phyloP scores from a whole-genome alignment of 2,113 vertebrate genomes.

The Tor tambroides region DNA sequence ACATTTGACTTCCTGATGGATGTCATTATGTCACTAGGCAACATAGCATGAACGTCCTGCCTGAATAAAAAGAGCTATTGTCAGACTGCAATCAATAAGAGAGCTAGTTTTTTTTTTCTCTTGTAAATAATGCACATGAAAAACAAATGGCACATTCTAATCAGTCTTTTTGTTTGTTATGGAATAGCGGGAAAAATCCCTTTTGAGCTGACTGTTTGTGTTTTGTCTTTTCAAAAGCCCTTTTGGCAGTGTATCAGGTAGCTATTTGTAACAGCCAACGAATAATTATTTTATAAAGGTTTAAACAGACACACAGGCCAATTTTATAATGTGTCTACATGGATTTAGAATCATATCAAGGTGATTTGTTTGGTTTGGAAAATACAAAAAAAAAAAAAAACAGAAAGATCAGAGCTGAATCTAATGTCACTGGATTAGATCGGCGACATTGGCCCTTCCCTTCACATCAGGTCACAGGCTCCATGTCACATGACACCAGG shows the following conservation, averaged over 20 bases:
- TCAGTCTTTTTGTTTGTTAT: slow-evolving; percentile 42
- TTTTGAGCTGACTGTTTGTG: slow-evolving; percentile 17
- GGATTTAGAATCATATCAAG: background rate
- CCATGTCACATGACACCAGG: slow-evolving; percentile 61
- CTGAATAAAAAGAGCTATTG: slow-evolving; percentile 76
- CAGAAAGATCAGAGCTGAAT: background rate
- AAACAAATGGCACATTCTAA: slow-evolving; percentile 59
- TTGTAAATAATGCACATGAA: slow-evolving; percentile 41
- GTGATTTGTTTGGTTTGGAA: background rate
- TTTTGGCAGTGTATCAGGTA: slow-evolving; percentile 11
- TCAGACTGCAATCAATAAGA: slow-evolving; percentile 29
- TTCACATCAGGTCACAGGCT: slow-evolving; percentile 43
- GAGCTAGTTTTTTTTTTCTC: slow-evolving; percentile 12
- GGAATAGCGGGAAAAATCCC: slow-evolving; percentile 38
- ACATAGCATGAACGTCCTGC: slow-evolving; percentile 73
- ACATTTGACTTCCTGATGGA: slow-evolving; percentile 77
- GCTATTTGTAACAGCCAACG: background rate
- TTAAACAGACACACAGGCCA: background rate
- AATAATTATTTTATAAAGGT: slow-evolving; percentile 16
- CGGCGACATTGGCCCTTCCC: slow-evolving; percentile 23
- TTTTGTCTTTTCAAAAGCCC: slow-evolving; percentile 4
- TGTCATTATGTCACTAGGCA: slow-evolving; percentile 78
- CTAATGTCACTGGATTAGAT: background rate
- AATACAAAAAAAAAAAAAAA: background rate
- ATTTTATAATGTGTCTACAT: background rate